Conservation (phyloP, 2,888 invertebrate genomes). For the Mimachlamys varia region DNA sequence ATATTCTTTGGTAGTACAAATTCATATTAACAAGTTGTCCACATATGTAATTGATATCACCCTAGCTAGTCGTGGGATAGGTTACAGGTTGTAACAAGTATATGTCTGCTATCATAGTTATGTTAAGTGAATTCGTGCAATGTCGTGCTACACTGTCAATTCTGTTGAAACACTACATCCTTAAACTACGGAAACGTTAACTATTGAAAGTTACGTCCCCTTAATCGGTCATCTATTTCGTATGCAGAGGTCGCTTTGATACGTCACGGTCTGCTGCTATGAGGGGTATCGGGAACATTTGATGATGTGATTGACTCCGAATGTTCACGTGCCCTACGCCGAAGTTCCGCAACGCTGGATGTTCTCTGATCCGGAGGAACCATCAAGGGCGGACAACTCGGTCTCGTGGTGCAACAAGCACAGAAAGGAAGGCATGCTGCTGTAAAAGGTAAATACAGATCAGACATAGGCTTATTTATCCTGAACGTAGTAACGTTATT, state of each 20-base stretch:
- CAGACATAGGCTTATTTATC: neutral
- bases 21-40: neutral
- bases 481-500: constrained; percentile 67
- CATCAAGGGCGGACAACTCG: constrained; percentile 61
- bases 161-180: neutral
- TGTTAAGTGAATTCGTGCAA: neutral
- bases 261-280: neutral
- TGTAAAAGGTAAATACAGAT: constrained; percentile 45
- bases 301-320: constrained; percentile 88
- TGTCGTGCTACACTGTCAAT: neutral
- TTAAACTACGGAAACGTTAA: neutral
- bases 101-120: neutral
- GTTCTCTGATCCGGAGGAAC: constrained; percentile 86
- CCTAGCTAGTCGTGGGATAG: neutral
- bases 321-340: constrained; percentile 97
- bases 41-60: neutral
- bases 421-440: constrained; percentile 65
- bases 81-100: neutral
- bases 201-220: neutral
- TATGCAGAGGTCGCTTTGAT: neutral
- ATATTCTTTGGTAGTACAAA: neutral
- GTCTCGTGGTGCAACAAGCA: constrained; percentile 69
- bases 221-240: neutral
- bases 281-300: constrained; percentile 18
- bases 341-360: constrained; percentile 94